A percentile compares a stretch with the other conserved stretches of the same genome.
Conservation (phyloP, 2,113 vertebrate species). For the Pantherophis guttatus region DNA sequence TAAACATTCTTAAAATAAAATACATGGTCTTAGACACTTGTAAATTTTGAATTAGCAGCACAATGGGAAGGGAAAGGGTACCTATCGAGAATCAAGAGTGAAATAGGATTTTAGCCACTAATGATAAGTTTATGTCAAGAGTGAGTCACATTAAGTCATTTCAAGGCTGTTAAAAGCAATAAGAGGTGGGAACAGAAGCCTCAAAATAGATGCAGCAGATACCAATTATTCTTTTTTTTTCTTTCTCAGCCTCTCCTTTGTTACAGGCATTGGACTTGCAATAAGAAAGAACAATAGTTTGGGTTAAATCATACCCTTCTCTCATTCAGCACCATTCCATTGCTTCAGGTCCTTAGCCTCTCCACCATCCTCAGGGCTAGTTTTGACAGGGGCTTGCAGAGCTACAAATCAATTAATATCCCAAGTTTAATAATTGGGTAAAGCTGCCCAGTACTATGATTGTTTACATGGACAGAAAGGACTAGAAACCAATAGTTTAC, state of each 20-base stretch:
- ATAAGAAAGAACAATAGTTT: background rate
- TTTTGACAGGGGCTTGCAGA: background rate
- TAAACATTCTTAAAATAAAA: background rate
- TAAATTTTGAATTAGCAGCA: background rate
- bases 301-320: background rate
- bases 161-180: background rate
- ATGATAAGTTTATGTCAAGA: background rate
- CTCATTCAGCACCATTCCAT: background rate
- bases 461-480: background rate
- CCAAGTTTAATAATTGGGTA: background rate
- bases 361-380: background rate
- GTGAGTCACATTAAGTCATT: background rate
- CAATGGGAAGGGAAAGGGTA: background rate
- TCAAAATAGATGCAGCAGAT: background rate
- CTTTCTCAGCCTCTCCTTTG: background rate
- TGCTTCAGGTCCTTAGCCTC: background rate
- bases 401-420: background rate
- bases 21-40: background rate
- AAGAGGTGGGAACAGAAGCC: background rate
- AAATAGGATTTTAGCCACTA: background rate
- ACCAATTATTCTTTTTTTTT: background rate
- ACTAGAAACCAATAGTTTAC: background rate
- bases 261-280: background rate
- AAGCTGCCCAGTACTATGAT: background rate
- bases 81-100: background rate